Conservation (phyloP, 2,888 invertebrate species). For the Thymelicus lineola region DNA sequence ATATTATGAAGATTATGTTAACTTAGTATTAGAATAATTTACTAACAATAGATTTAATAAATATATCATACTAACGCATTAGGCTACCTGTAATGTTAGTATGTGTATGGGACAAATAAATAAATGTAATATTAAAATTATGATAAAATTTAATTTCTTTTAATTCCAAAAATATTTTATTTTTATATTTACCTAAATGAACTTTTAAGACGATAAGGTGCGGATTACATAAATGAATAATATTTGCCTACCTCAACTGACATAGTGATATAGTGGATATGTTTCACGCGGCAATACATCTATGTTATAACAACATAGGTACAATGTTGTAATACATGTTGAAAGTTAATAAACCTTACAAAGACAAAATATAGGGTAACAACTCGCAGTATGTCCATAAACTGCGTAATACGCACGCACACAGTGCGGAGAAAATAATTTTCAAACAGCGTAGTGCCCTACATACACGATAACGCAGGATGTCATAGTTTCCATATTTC, state of each 20-base stretch:
- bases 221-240: too few relatives aligned
- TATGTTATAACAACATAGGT: background rate
- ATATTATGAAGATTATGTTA: background rate
- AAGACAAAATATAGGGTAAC: background rate
- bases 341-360: background rate
- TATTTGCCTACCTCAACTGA: background rate
- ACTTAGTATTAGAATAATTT: too few relatives aligned
- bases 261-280: background rate
- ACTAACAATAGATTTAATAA: too few relatives aligned
- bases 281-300: too few relatives aligned
- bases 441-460: constrained; percentile 73
- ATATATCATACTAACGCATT: too few relatives aligned
- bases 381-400: constrained; percentile 52
- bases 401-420: constrained; percentile 54
- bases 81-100: too few relatives aligned
- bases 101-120: too few relatives aligned
- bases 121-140: background rate
- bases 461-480: constrained; percentile 80
- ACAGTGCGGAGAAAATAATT: constrained; percentile 78
- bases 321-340: constrained; percentile 7
- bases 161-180: too few relatives aligned
- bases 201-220: too few relatives aligned
- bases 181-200: too few relatives aligned
- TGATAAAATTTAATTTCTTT: background rate
- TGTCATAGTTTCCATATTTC: constrained; percentile 73